Percentiles rank a stretch among this genome's conserved stretches.
These are phyloP conservation scores for Hypomesus transpacificus DNA, from an alignment of 2,113 vertebrate genomes.

Conservation along the genomic window DNA sequence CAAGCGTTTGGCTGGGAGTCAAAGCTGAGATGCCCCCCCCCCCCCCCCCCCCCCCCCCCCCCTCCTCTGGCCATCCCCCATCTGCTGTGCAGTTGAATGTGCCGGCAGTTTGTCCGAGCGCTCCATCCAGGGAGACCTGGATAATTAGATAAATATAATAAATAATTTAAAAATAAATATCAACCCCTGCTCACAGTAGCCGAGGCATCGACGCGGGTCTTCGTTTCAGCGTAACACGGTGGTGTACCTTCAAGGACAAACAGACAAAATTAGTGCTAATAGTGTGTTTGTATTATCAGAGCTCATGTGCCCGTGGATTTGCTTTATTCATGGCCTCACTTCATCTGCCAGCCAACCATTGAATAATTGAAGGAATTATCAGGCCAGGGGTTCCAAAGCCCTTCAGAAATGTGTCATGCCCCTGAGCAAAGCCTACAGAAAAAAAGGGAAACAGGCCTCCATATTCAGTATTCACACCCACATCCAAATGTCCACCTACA, in stretches of 20 bases:
- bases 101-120: conserved; percentile 27
- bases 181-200: conserved; percentile 15
- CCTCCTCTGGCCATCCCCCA: conserved; percentile 5
- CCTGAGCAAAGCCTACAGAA: conserved; percentile 61
- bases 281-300: conserved; percentile 49
- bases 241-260: conserved; percentile 48
- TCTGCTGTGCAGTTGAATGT: conserved; percentile 27
- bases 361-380: conserved; percentile 73
- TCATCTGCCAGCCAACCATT: conserved; percentile 61
- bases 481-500: conserved; percentile 48
- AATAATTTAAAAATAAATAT: no score
- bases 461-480: conserved; percentile 43
- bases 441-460: conserved; percentile 34
- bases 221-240: conserved; percentile 10
- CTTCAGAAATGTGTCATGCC: conserved; percentile 71
- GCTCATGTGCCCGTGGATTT: conserved; percentile 56
- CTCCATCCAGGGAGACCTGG: conserved; percentile 11
- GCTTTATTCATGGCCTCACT: conserved; percentile 63
- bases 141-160: no score
- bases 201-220: conserved; percentile 9
- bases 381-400: conserved; percentile 65
- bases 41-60: conserved; percentile 4
- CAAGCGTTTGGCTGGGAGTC: conserved; percentile 45
- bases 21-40: conserved; percentile 1
- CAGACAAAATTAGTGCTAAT: conserved; percentile 49